Conservation (phyloP, 2,113 vertebrate genomes). For the Sterna hirundo region DNA sequence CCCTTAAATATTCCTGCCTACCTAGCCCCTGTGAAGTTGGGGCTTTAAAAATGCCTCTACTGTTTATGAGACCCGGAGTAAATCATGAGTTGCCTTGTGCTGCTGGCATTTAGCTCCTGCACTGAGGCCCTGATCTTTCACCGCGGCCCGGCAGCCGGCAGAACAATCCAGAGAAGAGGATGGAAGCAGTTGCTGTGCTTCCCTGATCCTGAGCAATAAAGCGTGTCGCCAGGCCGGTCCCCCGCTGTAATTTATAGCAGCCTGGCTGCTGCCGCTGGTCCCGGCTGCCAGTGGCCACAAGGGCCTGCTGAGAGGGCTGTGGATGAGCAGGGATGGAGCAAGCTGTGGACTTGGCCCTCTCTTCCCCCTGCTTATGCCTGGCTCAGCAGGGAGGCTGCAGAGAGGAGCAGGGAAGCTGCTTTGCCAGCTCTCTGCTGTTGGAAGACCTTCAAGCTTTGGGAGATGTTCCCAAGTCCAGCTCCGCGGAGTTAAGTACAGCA, state of each 20-base stretch:
- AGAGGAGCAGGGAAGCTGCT: neutral
- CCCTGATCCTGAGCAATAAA: neutral
- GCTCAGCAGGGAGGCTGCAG: slow-evolving; percentile 8
- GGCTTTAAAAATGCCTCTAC: neutral
- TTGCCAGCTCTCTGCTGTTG: slow-evolving; percentile 15
- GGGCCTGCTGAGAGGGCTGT: slow-evolving; percentile 46
- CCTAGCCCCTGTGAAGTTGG: neutral
- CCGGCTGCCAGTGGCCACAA: neutral
- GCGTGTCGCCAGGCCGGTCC: neutral
- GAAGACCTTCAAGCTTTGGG: slow-evolving; percentile 25
- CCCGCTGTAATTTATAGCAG: neutral
- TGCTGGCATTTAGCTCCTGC: neutral
- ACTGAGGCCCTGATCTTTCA: neutral
- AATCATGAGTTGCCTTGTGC: neutral
- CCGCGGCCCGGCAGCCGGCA: neutral
- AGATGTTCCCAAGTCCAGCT: neutral
- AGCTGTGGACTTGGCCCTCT: slow-evolving; percentile 46
- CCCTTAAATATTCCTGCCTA: neutral
- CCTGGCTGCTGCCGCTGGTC: neutral
- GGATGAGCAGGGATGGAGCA: slow-evolving; percentile 32
- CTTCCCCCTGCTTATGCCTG: neutral
- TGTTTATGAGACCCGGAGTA: neutral
- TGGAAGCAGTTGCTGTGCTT: neutral
- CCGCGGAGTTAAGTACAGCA: neutral
- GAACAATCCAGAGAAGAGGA: neutral